These are phyloP conservation scores for Drosophila rubida DNA, from an alignment of 2,888 invertebrate genomes.

Conservation along the genomic window DNA sequence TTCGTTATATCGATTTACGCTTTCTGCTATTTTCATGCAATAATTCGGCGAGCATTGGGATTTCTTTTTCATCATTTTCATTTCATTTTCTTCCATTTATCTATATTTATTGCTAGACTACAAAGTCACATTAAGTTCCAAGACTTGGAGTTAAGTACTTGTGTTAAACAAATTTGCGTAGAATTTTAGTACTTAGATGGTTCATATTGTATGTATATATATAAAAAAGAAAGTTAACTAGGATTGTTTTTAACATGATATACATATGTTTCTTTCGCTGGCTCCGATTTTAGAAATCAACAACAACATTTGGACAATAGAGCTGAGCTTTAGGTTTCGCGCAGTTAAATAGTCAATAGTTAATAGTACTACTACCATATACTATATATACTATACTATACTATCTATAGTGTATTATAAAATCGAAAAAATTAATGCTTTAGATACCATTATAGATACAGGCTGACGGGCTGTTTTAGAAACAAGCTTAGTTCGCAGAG, in stretches of 20 bases:
- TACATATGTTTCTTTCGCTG: slow-evolving; percentile 39
- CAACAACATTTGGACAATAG: slow-evolving; percentile 69
- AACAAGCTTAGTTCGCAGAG: slow-evolving; percentile 72
- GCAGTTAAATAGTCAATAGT: slow-evolving; percentile 26
- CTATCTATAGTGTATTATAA: slow-evolving; percentile 31
- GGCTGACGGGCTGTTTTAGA: slow-evolving; percentile 64
- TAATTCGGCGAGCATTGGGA: slow-evolving; percentile 36
- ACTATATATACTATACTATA: slow-evolving; percentile 14
- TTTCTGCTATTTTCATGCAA: slow-evolving; percentile 38
- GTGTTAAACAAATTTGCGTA: slow-evolving; percentile 24
- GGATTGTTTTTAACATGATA: slow-evolving; percentile 67
- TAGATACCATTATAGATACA: slow-evolving; percentile 32
- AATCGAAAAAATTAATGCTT: slow-evolving; percentile 62
- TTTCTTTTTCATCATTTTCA: slow-evolving; percentile 4
- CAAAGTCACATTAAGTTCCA: slow-evolving; percentile 58
- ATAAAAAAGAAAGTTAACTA: slow-evolving; percentile 44
- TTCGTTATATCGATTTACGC: slow-evolving; percentile 28
- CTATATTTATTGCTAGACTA: slow-evolving; percentile 57
- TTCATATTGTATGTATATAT: slow-evolving; percentile 8
- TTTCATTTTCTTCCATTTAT: slow-evolving; percentile 24
- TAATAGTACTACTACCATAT: slow-evolving; percentile 24
- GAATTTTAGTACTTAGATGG: slow-evolving; percentile 10
- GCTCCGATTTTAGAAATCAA: slow-evolving; percentile 75
- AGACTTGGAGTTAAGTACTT: slow-evolving; percentile 70
- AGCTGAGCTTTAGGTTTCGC: slow-evolving; percentile 56